These are phyloP conservation scores for Corapipo altera DNA, from an alignment of 2,113 vertebrate genomes.

Conservation along the genomic window DNA sequence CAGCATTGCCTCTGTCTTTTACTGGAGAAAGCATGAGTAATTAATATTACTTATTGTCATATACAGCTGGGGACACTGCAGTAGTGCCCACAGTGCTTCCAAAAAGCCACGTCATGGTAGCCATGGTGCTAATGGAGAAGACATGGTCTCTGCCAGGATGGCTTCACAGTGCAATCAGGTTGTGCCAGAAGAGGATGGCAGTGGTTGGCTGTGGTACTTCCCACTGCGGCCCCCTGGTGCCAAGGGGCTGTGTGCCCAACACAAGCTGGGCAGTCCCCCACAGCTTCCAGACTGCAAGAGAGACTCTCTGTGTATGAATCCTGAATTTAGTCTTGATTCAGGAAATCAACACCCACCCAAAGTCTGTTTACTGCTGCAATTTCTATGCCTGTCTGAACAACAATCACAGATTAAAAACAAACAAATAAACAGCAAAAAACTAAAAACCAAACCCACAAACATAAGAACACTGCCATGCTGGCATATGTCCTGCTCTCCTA, in stretches of 20 bases:
- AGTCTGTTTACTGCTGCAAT: neutral
- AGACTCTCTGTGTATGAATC: neutral
- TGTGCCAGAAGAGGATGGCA: neutral
- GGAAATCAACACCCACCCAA: neutral
- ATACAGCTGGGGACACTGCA: neutral
- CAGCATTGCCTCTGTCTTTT: neutral
- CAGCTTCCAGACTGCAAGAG: neutral
- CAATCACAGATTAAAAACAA: neutral
- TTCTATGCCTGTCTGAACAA: neutral
- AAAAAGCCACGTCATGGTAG: too few species aligned
- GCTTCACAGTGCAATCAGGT: neutral
- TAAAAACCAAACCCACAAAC: neutral
- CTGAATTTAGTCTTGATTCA: neutral
- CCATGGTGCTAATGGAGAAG: neutral
- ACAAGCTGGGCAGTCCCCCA: neutral
- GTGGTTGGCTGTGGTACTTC: accelerated
- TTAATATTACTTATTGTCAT: neutral
- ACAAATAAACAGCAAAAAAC: neutral
- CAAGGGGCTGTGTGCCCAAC: accelerated
- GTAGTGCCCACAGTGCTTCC: neutral
- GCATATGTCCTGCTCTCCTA: neutral
- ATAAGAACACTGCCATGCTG: neutral
- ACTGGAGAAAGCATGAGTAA: neutral
- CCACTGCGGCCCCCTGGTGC: neutral
- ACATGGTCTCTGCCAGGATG: accelerated